Evolutionary conservation across 2,113 vertebrate species (phyloP).

Genomic region (Strix uralensis): DNA sequence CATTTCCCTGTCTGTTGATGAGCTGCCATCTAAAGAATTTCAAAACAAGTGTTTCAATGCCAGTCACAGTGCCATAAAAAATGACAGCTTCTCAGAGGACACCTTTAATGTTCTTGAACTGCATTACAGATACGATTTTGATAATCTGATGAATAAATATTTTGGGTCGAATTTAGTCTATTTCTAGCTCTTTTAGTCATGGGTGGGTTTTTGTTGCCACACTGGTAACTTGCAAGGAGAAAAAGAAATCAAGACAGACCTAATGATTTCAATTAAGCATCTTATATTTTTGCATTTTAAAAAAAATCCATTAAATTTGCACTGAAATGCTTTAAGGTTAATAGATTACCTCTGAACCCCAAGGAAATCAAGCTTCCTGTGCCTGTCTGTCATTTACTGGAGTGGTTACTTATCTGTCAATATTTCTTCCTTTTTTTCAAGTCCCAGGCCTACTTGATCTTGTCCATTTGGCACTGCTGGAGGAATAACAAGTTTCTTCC

Average conservation of each 20-base stretch:
- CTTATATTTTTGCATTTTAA: conserved; percentile 12
- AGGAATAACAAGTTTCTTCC: conserved; percentile 82
- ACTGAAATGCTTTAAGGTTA: conserved; percentile 67
- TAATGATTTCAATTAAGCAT: conserved; percentile 67
- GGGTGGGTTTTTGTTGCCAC: background rate
- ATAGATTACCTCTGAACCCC: conserved; percentile 74
- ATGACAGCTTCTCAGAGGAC: conserved; percentile 21
- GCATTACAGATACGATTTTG: background rate
- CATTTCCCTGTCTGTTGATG: background rate
- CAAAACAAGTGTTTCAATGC: background rate
- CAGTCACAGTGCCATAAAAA: background rate
- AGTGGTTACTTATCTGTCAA: conserved; percentile 80
- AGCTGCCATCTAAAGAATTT: background rate
- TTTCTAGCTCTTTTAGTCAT: background rate
- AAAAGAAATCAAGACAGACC: conserved; percentile 30
- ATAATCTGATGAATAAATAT: background rate
- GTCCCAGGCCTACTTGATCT: conserved; percentile 82
- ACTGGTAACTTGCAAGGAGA: background rate
- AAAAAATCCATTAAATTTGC: conserved; percentile 39
- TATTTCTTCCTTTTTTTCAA: conserved; percentile 77
- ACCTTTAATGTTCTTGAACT: conserved; percentile 17
- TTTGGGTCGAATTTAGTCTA: background rate
- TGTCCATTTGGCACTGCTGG: conserved; percentile 79
- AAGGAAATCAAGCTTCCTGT: conserved; percentile 66
- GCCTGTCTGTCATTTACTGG: conserved; percentile 76